phyloP scores from a whole-genome alignment of 1,140 invertebrate genomes.

The Chionoecetes opilio region DNA sequence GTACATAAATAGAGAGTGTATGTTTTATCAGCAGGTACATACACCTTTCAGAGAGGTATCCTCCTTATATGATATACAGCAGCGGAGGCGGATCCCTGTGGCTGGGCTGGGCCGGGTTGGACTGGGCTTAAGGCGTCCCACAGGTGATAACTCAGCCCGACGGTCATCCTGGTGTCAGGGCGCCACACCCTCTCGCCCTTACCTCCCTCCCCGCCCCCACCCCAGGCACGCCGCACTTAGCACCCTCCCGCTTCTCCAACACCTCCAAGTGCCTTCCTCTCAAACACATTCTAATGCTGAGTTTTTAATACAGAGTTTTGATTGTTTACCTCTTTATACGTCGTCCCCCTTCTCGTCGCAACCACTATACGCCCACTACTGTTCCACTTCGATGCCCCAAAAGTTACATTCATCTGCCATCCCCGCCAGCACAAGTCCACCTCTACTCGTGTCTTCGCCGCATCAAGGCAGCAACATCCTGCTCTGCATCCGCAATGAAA shows the following conservation, averaged over 20 bases:
- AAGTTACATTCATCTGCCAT: background rate
- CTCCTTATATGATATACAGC: background rate
- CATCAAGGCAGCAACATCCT: background rate
- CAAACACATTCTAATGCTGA: background rate
- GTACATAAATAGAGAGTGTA: background rate
- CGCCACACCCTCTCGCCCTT: constrained; percentile 29
- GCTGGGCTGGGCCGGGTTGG: background rate
- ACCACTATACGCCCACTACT: background rate
- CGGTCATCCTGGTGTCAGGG: constrained; percentile 17
- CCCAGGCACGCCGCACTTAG: background rate
- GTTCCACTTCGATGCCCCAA: background rate
- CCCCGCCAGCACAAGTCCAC: background rate
- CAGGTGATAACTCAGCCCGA: constrained; percentile 25
- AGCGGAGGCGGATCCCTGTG: constrained; percentile 3
- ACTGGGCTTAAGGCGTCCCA: background rate
- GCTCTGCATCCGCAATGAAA: background rate
- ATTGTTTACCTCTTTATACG: background rate
- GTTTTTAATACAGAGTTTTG: background rate
- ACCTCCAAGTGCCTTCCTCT: background rate
- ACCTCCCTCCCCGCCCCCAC: background rate
- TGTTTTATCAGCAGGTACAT: constrained; percentile 29
- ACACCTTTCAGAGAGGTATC: constrained; percentile 18
- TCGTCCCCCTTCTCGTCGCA: background rate
- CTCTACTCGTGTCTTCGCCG: background rate
- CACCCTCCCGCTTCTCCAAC: background rate